These are phyloP conservation scores for Platycnemis pennipes DNA, from an alignment of 2,888 invertebrate genomes.

Conservation along the genomic window DNA sequence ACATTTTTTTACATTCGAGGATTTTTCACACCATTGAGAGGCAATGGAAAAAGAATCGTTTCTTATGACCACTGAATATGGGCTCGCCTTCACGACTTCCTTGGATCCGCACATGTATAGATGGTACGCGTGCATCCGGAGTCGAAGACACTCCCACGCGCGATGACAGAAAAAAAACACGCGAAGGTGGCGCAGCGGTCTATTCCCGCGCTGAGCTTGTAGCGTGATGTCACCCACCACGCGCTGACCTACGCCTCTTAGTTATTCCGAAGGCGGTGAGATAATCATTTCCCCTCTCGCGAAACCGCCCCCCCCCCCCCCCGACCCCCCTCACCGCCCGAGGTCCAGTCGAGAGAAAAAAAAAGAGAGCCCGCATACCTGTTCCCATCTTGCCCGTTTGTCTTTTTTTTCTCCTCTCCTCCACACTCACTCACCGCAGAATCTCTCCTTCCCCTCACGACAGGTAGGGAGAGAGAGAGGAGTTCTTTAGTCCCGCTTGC, in stretches of 20 bases:
- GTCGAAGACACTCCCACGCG: background rate
- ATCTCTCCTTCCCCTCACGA: background rate
- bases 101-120: background rate
- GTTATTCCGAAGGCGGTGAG: slow-evolving; percentile 21
- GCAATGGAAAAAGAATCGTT: too few species aligned
- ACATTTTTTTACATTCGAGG: too few species aligned
- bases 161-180: background rate
- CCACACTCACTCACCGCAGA: background rate
- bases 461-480: background rate
- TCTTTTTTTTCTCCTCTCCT: background rate
- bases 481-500: background rate
- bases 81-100: background rate
- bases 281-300: background rate
- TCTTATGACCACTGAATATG: too few species aligned
- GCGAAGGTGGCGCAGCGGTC: background rate
- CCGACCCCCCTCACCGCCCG: too few species aligned
- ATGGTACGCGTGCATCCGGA: background rate
- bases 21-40: too few species aligned
- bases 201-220: background rate
- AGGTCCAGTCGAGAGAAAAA: too few species aligned
- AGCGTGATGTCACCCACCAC: background rate
- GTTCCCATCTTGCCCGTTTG: background rate
- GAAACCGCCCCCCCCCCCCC: background rate
- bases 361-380: background rate
- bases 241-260: background rate